A percentile compares a stretch with the other conserved stretches of the same genome.
Conservation (phyloP, 2,113 vertebrate genomes). For the Haemorhous mexicanus region DNA sequence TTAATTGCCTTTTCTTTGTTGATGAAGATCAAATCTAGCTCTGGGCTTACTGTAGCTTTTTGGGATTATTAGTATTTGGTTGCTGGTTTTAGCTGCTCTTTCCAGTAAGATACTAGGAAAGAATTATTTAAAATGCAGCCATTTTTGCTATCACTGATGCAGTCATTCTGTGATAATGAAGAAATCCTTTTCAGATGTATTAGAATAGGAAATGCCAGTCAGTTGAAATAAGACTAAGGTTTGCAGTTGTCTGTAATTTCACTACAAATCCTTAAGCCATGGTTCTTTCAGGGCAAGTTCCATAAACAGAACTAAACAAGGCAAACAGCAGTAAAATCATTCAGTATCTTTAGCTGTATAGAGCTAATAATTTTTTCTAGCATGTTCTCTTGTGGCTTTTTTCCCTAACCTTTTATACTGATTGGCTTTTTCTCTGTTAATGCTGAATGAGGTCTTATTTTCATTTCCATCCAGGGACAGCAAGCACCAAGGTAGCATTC, state of each 20-base stretch:
- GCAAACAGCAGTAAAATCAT: neutral
- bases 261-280: neutral
- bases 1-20: conserved; percentile 11
- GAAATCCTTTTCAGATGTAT: neutral
- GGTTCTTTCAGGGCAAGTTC: neutral
- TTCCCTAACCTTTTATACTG: neutral
- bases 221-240: neutral
- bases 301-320: neutral
- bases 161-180: neutral
- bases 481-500: rapidly evolving
- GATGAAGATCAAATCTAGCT: conserved; percentile 21
- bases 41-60: neutral
- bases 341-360: neutral
- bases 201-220: neutral
- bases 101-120: neutral
- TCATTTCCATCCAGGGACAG: neutral
- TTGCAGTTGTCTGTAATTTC: neutral
- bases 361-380: neutral
- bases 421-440: rapidly evolving
- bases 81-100: neutral
- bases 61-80: neutral
- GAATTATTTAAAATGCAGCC: neutral
- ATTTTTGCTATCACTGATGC: neutral
- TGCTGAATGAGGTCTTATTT: neutral
- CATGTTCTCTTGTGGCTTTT: neutral